Evolutionary conservation across 2,888 invertebrate species (phyloP), one percentile per base, ranked within the genome.

Genomic region (Conops quadrifasciatus): DNA sequence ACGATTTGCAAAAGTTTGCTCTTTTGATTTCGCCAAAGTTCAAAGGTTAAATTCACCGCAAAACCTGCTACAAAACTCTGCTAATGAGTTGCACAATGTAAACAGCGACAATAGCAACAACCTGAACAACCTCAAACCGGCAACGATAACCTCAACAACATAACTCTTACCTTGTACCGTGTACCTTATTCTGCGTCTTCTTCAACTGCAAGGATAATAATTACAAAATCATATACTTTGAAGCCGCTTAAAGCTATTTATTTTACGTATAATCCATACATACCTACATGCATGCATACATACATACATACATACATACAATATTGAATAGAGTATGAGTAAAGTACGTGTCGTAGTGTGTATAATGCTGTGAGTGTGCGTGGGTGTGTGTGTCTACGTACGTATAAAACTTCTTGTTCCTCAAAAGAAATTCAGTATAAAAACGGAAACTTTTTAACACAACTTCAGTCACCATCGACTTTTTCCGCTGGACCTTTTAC

Each of bases 161-260:
- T 21, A 4, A 16, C 43, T n/a, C 3, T 30, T 30, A 51, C 36
- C 53, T 19, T 66, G 19, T 56, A 3, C 19, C 13, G 16, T 13
- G 21, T n/a, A n/a, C n/a, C n/a, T n/a, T n/a, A n/a, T n/a, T n/a
- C n/a, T n/a, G n/a, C n/a, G n/a, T n/a, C n/a, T n/a, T n/a, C n/a
- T n/a, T 36, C 64, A 45, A n/a, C 28, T 51, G 45, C 28, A 68
- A 73, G 75, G 72, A 78, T 78, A 78, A 78, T 78, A 78, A 78
- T 78, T 77, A 74, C 76, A 75, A 76, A 76, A 78, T 78, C 77
- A 78, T 76, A 73, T 73, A 72, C 73, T 76, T 75, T 71, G 63
- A 67, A 67, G 36, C 36, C 9, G 4, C 36, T n/a, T 4, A 36
- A 9, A 36, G 36, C 4, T 68, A 71, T 59, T 69, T 74, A 67